Conservation (phyloP, 2,797 vertebrate species). For the Vespertilio murinus region DNA sequence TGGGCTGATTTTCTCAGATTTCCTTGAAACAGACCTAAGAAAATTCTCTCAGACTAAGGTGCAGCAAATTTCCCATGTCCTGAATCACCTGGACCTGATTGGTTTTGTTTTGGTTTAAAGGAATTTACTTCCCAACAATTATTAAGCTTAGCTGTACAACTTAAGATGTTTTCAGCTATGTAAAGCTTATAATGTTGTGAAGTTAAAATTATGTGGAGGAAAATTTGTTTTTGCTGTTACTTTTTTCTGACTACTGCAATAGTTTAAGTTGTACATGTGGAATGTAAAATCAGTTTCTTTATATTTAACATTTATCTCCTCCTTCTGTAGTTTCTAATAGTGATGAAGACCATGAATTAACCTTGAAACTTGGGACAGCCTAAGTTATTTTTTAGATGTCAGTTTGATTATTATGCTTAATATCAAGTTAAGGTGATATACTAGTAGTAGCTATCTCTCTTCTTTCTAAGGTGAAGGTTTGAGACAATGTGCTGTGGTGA, state of each 20-base stretch:
- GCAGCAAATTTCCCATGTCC: background rate
- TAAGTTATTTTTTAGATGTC: slow-evolving; percentile 38
- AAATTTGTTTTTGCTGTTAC: background rate
- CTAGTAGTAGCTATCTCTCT: slow-evolving; percentile 24
- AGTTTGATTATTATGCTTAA: background rate
- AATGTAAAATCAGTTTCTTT: background rate
- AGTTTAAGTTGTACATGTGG: background rate
- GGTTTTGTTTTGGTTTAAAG: slow-evolving; percentile 31
- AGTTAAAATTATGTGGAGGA: background rate
- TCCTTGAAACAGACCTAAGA: background rate
- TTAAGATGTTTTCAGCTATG: background rate
- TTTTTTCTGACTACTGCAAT: slow-evolving; percentile 6
- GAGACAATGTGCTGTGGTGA: background rate
- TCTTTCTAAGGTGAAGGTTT: background rate
- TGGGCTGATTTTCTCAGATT: slow-evolving; percentile 5
- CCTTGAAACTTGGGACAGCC: background rate
- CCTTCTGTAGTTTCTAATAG: background rate
- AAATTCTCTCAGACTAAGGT: background rate
- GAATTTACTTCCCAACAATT: slow-evolving; percentile 22
- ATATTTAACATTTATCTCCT: background rate
- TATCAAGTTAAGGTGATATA: background rate
- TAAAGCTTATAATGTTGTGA: background rate
- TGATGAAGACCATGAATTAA: background rate
- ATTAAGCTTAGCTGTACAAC: background rate
- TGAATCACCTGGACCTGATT: background rate